phyloP scores from a whole-genome alignment of 2,888 invertebrate species.

The Drosophila pseudotalamancana region DNA sequence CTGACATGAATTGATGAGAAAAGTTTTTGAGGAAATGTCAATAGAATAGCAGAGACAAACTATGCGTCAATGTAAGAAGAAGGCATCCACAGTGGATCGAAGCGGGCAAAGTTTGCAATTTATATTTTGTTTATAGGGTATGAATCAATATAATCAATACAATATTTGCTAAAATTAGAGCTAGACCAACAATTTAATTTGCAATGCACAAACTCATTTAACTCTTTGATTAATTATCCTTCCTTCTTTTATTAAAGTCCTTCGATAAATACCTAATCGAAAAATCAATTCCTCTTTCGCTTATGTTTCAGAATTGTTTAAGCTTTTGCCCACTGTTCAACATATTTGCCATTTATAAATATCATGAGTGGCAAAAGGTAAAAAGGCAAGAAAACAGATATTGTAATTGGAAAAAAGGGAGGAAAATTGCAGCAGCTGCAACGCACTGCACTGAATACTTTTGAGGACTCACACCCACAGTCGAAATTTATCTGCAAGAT shows the following conservation, averaged over 20 bases:
- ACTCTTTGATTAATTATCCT: not conserved
- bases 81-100: slow-evolving; percentile 35
- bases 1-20: slow-evolving; percentile 77
- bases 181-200: no score
- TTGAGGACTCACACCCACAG: slow-evolving; percentile 25
- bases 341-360: slow-evolving; percentile 72
- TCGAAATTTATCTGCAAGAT: slow-evolving; percentile 70
- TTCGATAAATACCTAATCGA: not conserved
- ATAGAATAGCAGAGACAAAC: slow-evolving; percentile 75
- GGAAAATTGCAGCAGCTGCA: slow-evolving; percentile 62
- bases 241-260: not conserved
- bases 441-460: slow-evolving; percentile 31
- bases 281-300: no score
- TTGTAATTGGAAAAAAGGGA: slow-evolving; percentile 64
- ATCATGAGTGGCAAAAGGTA: slow-evolving; percentile 64
- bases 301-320: not conserved
- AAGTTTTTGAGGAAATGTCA: slow-evolving; percentile 80
- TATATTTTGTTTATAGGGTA: not conserved
- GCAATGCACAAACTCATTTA: no score
- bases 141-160: no score
- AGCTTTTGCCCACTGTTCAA: slow-evolving; percentile 58
- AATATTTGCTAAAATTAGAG: no score
- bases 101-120: not conserved
- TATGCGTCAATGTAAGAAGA: slow-evolving; percentile 50
- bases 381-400: slow-evolving; percentile 70